Evolutionary conservation across 2,797 vertebrate genomes (phyloP), one percentile per base, ranked within the genome.

Genomic region (Urophycis tenuis): DNA sequence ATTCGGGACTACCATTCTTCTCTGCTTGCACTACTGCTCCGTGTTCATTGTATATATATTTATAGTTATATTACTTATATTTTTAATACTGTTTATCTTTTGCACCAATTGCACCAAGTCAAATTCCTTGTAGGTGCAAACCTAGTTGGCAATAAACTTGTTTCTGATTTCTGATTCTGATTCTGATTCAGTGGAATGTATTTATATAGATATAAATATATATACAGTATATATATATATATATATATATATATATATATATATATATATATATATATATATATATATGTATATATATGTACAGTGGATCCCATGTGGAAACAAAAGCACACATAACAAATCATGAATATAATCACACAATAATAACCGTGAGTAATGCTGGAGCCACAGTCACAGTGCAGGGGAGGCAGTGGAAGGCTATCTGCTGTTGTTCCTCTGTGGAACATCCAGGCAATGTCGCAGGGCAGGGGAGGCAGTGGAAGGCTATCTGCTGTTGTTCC

Each of bases 401-500:
- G 45, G 45, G 45, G 22, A 12, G 60, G 53, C 5, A 6, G n/a
- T n/a, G 12, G 15, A 64, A 77, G 67, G 70, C 25, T 78, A 77
- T 78, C 75, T 74, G 32, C 71, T 36, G 71, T 80, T 79, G 22
- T 45, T 14, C 77, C 25, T 67, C 34, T 12, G 29, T 76, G 22
- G 8, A 76, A 22, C 17, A 11, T 73, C n/a, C 31, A 31, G 17
- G 41, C 29, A 45, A 67, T 67, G 29, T 29, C 60, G n/a, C 25
- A 9, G 3, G 25, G 60, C 60, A 25, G 8, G 25, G 45, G 22
- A 12, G 60, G 53, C 5, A 6, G n/a, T n/a, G 12, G 15, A 64
- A 77, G 67, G 70, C 25, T 78, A 77, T 78, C 75, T 74, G 32
- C 71, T 36, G 71, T 80, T 79, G 22, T 45, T 14, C 77, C 25